A percentile compares a stretch with the other conserved stretches of the same genome.
Evolutionary conservation across 2,797 vertebrate species (phyloP).

Genomic region (Moxostoma hubbsi): DNA sequence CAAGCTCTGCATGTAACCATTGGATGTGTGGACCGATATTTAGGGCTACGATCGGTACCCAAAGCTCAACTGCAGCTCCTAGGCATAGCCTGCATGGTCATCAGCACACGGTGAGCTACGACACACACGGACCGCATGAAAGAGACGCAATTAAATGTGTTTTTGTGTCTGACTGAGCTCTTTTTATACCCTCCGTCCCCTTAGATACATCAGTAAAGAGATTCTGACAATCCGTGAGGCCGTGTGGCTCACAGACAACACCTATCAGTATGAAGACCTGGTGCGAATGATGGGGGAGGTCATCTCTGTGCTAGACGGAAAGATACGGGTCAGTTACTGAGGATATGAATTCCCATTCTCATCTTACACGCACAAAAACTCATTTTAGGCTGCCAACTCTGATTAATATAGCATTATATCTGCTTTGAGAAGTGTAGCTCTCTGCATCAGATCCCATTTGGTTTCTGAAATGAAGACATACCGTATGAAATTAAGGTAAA

Average conservation of each 20-base stretch:
- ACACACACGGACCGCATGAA: neutral
- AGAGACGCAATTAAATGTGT: neutral
- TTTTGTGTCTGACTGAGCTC: neutral
- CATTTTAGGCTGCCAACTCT: neutral
- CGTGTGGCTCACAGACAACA: conserved; percentile 98
- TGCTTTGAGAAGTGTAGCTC: neutral
- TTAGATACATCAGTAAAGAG: conserved; percentile 91
- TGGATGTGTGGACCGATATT: conserved; percentile 91
- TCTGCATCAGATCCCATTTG: too few relatives aligned
- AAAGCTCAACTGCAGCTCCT: conserved; percentile 90
- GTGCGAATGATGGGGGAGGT: conserved; percentile 99
- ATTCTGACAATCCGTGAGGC: conserved; percentile 96
- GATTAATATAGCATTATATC: neutral
- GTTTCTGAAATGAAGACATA: too few relatives aligned
- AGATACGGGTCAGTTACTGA: conserved; percentile 83
- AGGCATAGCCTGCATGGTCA: conserved; percentile 98
- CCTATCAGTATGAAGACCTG: conserved; percentile 96
- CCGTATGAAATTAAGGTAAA: too few relatives aligned
- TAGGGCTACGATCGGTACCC: conserved; percentile 85
- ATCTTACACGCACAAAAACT: neutral
- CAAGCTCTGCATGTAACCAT: conserved; percentile 93
- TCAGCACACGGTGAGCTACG: conserved; percentile 87
- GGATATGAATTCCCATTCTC: neutral
- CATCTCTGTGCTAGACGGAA: conserved; percentile 90
- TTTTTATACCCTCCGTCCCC: neutral